Percentiles rank a stretch among this genome's conserved stretches.
Conservation (phyloP, 2,113 vertebrate species). For the Lepisosteus oculatus region DNA sequence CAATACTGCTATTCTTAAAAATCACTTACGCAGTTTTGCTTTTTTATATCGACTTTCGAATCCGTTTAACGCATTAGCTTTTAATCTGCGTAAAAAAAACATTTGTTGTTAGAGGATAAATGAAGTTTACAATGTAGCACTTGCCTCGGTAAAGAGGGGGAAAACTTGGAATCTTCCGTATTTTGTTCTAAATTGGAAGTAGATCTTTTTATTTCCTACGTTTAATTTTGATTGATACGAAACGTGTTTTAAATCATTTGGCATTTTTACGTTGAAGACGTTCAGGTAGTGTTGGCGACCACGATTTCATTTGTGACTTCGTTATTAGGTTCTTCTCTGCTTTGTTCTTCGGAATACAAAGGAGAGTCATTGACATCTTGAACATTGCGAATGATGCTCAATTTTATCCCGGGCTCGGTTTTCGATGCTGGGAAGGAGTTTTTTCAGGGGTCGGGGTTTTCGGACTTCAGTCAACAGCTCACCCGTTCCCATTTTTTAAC, state of each 20-base stretch:
- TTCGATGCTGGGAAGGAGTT: constrained; percentile 2
- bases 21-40: constrained; percentile 11
- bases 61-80: not conserved
- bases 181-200: not conserved
- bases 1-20: constrained; percentile 4
- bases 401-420: not conserved
- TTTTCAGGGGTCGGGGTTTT: not conserved
- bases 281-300: not conserved
- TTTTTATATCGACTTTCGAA: constrained; percentile 5
- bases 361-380: not conserved
- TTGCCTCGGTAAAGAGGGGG: not conserved
- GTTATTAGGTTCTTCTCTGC: no score
- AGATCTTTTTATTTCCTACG: not conserved
- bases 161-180: not conserved
- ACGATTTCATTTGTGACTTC: no score
- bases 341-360: not conserved
- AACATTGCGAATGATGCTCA: not conserved
- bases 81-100: not conserved
- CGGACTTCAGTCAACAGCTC: constrained; percentile 3
- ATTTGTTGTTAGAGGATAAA: not conserved
- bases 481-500: constrained; percentile 1
- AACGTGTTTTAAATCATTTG: not conserved
- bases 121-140: not conserved
- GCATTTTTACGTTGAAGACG: not conserved
- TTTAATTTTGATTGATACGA: not conserved